phyloP scores from a whole-genome alignment of 1,140 invertebrate genomes.

The Argopecten irradians region DNA sequence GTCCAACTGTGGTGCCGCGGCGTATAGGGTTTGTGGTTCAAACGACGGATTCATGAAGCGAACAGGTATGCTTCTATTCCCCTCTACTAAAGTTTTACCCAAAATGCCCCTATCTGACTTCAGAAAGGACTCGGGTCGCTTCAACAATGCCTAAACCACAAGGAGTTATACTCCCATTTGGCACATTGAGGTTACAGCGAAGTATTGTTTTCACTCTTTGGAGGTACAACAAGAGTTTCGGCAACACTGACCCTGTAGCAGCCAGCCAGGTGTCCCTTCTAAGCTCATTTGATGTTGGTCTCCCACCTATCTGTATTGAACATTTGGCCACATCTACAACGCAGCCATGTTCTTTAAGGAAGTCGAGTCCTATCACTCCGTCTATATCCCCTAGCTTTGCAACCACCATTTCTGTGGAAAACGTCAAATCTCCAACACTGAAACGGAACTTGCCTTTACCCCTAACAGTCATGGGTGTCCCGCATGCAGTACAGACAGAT shows the following conservation, averaged over 20 bases:
- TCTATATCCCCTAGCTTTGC: conserved; percentile 32
- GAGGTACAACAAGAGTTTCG: neutral
- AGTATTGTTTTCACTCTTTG: conserved; percentile 30
- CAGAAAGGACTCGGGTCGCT: neutral
- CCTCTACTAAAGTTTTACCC: neutral
- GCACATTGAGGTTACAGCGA: neutral
- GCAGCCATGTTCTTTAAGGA: conserved; percentile 11
- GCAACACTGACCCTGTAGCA: conserved; percentile 32
- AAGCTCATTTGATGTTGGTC: neutral
- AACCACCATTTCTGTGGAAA: neutral
- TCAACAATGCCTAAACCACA: conserved; percentile 44
- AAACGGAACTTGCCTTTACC: neutral
- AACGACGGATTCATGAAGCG: neutral
- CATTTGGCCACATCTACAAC: conserved; percentile 29
- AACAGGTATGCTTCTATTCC: neutral
- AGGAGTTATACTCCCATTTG: conserved; percentile 33
- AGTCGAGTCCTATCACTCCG: conserved; percentile 39
- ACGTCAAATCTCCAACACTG: neutral
- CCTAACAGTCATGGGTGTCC: neutral
- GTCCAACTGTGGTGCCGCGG: neutral
- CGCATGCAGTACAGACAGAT: conserved; percentile 15
- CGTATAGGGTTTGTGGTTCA: neutral
- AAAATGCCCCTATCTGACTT: neutral
- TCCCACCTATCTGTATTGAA: neutral
- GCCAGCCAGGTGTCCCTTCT: conserved; percentile 28